Base-by-base conservation (phyloP, 1,140 invertebrate species). In the Hestina assimilis region DNA sequence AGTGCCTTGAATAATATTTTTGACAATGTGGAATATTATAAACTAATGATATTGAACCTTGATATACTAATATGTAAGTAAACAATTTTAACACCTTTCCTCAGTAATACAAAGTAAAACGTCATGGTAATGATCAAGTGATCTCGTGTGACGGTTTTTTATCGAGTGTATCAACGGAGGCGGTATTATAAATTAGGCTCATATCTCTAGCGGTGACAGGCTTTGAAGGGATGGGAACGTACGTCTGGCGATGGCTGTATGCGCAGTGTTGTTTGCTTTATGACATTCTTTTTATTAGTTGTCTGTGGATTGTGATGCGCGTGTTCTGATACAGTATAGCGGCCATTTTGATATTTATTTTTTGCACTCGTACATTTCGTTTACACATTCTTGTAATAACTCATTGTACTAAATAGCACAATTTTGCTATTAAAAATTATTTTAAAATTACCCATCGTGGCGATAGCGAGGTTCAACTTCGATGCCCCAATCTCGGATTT, bases 211-310 rank as follows among this genome's bases (percentile, higher is more conserved):
- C 50, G 46, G 63, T 72, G 70, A 72, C 61, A 67, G 62, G 53
- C 63, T 67, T 67, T 67, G 70, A 67, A 67, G 58, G 62, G 64
- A 58, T 68, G 67, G 67, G 70, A 69, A 73, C 55, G 54, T 20
- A 15, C 46, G 12, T 5, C 12, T 48, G n/a, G 45, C 45, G 29
- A 6, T 26, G 51, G 42, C 35, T 57, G 54, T 63, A 59, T 69
- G 51, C 47, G 45, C 54, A 38, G 45, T 52, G 46, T 41, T 69
- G 62, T 70, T 70, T 67, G 70, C 59, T 60, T 57, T 67, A 59
- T 55, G 51, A 69, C 52, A 69, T 72, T 63, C 63, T 69, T 55
- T 64, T 66, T 63, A 57, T 56, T 53, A 59, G 43, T 47, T 31
- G 17, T 59, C 50, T 53, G 50, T 46, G 40, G 40, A 56, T 21